phyloP scores from a whole-genome alignment of 1,140 invertebrate genomes.

The Carposina sasakii region DNA sequence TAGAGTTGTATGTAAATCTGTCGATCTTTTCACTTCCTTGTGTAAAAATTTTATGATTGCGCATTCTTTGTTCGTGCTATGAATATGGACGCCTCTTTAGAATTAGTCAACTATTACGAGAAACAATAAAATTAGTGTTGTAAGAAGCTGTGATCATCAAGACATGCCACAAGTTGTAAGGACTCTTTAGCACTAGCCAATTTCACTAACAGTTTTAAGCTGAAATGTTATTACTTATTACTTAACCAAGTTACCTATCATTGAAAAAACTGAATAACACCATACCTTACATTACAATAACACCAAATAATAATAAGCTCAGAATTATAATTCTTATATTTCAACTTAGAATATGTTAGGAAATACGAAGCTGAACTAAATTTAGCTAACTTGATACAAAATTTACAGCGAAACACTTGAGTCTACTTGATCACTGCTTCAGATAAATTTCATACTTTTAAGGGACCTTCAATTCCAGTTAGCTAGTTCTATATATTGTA shows the following conservation, averaged over 20 bases:
- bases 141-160: constrained; percentile 64
- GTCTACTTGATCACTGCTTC: constrained; percentile 63
- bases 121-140: constrained; percentile 69
- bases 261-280: too few species aligned
- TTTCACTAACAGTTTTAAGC: too few species aligned
- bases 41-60: constrained; percentile 66
- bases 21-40: constrained; percentile 58
- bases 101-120: constrained; percentile 64
- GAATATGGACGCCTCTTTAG: constrained; percentile 69
- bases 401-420: too few species aligned
- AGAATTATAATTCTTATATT: too few species aligned
- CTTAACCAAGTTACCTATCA: constrained; percentile 34
- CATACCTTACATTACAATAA: too few species aligned
- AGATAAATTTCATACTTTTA: constrained; percentile 67
- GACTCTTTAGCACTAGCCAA: too few species aligned
- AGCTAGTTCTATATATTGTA: constrained; percentile 72
- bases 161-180: too few species aligned
- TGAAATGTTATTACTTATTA: too few species aligned
- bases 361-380: too few species aligned
- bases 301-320: too few species aligned
- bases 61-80: constrained; percentile 66
- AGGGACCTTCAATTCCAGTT: constrained; percentile 72
- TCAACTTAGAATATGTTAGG: too few species aligned
- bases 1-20: constrained; percentile 64
- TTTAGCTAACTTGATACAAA: too few species aligned